A percentile compares a stretch with the other conserved stretches of the same genome.
Evolutionary conservation across 2,797 vertebrate species (phyloP).

Genomic region (Xerus rutilus): DNA sequence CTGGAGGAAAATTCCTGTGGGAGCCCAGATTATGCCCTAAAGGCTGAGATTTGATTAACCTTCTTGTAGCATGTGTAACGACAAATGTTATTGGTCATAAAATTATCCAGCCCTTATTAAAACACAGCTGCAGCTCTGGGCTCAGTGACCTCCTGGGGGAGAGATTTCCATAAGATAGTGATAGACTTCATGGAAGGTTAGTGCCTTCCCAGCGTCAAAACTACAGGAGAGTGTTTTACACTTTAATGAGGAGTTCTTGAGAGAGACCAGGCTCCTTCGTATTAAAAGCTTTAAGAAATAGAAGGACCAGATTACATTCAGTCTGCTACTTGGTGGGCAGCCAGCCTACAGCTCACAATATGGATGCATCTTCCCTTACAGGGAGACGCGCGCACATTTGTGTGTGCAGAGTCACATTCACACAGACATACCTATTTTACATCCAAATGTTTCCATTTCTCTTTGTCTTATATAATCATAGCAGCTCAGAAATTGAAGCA

Average conservation of each 20-base stretch:
- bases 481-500: slow-evolving; percentile 7
- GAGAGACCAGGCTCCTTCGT: slow-evolving; percentile 79
- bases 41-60: slow-evolving; percentile 85
- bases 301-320: slow-evolving; percentile 71
- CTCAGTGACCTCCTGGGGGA: slow-evolving; percentile 80
- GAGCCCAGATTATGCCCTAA: slow-evolving; percentile 77
- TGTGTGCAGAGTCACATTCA: neutral
- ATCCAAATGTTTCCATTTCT: slow-evolving; percentile 54
- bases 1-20: slow-evolving; percentile 75
- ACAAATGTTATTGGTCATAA: slow-evolving; percentile 85
- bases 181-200: slow-evolving; percentile 73
- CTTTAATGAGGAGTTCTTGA: slow-evolving; percentile 84
- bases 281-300: slow-evolving; percentile 75
- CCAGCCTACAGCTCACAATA: slow-evolving; percentile 65
- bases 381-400: neutral
- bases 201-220: slow-evolving; percentile 63
- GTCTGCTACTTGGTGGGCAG: slow-evolving; percentile 78
- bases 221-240: slow-evolving; percentile 71
- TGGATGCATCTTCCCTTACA: slow-evolving; percentile 9
- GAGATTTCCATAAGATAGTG: slow-evolving; percentile 82
- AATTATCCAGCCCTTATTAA: slow-evolving; percentile 86
- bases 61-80: slow-evolving; percentile 83
- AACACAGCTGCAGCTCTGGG: slow-evolving; percentile 84
- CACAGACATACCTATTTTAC: slow-evolving; percentile 36
- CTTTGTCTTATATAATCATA: slow-evolving; percentile 65